Evolutionary conservation across 2,797 vertebrate genomes (phyloP).

Genomic region (Oreochromis grahami): DNA sequence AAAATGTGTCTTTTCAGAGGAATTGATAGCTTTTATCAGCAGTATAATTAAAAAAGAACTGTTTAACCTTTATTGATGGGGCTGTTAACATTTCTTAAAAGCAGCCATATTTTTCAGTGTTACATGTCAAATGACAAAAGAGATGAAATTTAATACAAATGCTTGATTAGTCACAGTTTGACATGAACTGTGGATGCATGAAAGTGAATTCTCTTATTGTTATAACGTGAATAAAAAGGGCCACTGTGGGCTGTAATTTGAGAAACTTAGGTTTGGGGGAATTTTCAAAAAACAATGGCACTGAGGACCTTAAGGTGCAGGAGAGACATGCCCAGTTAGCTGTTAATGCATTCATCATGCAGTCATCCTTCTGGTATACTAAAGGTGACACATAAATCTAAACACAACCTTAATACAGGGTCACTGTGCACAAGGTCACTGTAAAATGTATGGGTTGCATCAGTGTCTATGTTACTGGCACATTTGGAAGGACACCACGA

Average conservation of each 20-base stretch:
- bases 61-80: background rate
- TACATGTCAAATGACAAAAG: background rate
- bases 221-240: background rate
- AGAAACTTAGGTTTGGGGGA: background rate
- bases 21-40: background rate
- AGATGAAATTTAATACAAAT: background rate
- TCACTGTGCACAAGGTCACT: background rate
- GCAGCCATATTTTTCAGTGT: background rate
- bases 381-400: background rate
- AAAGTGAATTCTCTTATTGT: background rate
- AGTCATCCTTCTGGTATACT: background rate
- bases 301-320: background rate
- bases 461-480: background rate
- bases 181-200: background rate
- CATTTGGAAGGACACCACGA: background rate
- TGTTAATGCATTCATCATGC: background rate
- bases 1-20: background rate
- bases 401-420: background rate
- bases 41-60: background rate
- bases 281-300: background rate
- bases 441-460: background rate
- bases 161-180: background rate
- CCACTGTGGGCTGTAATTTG: background rate
- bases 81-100: background rate
- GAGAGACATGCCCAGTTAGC: background rate